Conservation (phyloP, 2,113 vertebrate species). For the Rhinogobius similis region DNA sequence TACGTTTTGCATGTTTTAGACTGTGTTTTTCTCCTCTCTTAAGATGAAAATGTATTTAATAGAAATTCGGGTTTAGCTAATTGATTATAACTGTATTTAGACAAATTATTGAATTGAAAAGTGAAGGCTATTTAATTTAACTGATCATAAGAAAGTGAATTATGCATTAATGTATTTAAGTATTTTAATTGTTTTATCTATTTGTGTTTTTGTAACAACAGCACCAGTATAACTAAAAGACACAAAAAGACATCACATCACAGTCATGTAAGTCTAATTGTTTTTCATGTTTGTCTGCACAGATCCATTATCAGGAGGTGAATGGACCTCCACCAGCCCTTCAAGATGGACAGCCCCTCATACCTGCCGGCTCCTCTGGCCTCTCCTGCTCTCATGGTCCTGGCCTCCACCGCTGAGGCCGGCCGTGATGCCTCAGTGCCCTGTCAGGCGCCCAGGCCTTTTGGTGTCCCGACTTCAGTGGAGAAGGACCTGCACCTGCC, state of each 20-base stretch:
- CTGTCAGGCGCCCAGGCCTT: conserved; percentile 91
- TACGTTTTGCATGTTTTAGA: not conserved
- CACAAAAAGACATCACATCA: not conserved
- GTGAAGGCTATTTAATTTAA: not conserved
- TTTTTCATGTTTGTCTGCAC: not conserved
- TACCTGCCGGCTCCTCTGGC: conserved; percentile 94
- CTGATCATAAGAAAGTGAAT: no score
- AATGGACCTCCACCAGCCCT: conserved; percentile 99
- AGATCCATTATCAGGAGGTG: conserved; percentile 67
- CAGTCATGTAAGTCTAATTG: not conserved
- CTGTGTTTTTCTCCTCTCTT: not conserved
- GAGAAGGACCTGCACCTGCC: conserved; percentile 97
- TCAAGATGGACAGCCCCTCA: conserved; percentile 99
- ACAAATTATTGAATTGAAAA: not conserved
- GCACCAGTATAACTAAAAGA: not conserved
- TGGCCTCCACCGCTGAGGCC: conserved; percentile 93
- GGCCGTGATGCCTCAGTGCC: conserved; percentile 94
- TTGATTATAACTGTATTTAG: not conserved
- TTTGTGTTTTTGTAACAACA: not conserved
- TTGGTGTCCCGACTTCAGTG: conserved; percentile 90
- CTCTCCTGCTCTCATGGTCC: conserved; percentile 96
- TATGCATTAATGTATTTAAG: no score
- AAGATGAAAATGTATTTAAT: not conserved
- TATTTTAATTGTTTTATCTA: no score
- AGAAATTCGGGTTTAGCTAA: not conserved